phyloP scores from a whole-genome alignment of 2,888 invertebrate genomes.

The Protula sp. region DNA sequence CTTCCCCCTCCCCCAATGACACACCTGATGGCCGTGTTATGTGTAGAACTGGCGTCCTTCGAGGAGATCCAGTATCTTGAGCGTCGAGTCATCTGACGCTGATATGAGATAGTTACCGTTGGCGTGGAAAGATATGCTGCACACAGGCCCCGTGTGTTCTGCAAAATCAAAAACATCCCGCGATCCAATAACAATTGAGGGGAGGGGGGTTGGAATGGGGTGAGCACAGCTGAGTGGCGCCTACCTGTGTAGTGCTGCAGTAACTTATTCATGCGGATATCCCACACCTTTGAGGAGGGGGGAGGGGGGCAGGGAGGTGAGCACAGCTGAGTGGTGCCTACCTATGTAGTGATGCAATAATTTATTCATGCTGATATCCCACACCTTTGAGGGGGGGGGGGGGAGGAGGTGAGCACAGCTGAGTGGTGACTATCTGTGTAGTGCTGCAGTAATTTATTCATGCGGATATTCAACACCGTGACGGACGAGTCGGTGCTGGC shows the following conservation, averaged over 20 bases:
- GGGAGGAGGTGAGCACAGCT: too few relatives aligned
- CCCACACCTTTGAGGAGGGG: too few relatives aligned
- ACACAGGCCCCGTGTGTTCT: constrained; percentile 54
- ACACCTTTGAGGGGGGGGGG: too few relatives aligned
- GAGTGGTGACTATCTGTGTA: constrained; percentile 64
- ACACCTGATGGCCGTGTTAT: constrained; percentile 71
- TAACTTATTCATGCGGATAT: too few relatives aligned
- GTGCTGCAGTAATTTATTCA: constrained; percentile 74
- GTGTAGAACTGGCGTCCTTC: constrained; percentile 88
- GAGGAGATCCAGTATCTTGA: constrained; percentile 79
- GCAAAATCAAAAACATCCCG: too few relatives aligned
- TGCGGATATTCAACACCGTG: constrained; percentile 77
- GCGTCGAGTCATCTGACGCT: constrained; percentile 75
- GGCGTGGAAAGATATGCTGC: constrained; percentile 73
- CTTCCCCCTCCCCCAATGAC: too few relatives aligned
- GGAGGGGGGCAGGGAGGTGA: too few relatives aligned
- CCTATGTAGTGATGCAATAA: constrained; percentile 78
- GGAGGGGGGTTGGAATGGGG: too few relatives aligned
- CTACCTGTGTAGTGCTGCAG: too few relatives aligned
- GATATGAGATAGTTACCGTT: constrained; percentile 79
- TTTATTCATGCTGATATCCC: constrained; percentile 73
- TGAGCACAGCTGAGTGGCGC: too few relatives aligned
- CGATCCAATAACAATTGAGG: too few relatives aligned
- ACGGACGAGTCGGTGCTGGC: constrained; percentile 66
- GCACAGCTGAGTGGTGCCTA: too few relatives aligned